phyloP scores from a whole-genome alignment of 2,888 invertebrate species.

The Synergus japonicus region DNA sequence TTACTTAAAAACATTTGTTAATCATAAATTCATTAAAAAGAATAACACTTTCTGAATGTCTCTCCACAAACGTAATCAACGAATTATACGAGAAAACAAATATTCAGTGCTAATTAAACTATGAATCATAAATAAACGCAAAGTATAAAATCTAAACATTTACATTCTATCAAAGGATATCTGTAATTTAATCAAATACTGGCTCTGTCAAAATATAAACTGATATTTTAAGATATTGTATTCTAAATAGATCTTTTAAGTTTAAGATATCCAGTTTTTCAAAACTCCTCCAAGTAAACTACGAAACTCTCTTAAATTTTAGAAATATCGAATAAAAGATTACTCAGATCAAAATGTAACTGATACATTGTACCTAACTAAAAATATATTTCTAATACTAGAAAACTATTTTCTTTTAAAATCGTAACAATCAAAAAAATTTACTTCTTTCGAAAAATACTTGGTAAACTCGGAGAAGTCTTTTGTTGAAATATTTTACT shows the following conservation, averaged over 20 bases:
- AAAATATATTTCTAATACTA: background rate
- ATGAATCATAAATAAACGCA: background rate
- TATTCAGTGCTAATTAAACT: background rate
- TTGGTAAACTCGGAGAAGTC: slow-evolving; percentile 67
- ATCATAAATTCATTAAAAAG: background rate
- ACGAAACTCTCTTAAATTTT: background rate
- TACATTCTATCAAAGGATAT: background rate
- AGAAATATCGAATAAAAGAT: background rate
- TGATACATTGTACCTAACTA: background rate
- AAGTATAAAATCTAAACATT: background rate
- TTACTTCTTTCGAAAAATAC: slow-evolving; percentile 74
- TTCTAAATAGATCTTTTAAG: background rate
- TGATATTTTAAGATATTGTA: background rate
- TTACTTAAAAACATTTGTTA: background rate
- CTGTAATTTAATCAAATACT: background rate
- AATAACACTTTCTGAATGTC: background rate
- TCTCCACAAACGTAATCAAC: background rate
- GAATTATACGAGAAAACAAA: background rate
- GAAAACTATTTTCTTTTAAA: background rate
- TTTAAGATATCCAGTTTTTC: background rate
- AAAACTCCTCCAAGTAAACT: background rate
- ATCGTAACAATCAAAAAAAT: background rate
- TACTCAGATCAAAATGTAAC: background rate
- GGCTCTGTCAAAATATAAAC: background rate
- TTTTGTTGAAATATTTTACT: slow-evolving; percentile 81